Evolutionary conservation across 2,113 vertebrate species (phyloP), one percentile per base, ranked within the genome.

Genomic region (Porphyrio hochstetteri): DNA sequence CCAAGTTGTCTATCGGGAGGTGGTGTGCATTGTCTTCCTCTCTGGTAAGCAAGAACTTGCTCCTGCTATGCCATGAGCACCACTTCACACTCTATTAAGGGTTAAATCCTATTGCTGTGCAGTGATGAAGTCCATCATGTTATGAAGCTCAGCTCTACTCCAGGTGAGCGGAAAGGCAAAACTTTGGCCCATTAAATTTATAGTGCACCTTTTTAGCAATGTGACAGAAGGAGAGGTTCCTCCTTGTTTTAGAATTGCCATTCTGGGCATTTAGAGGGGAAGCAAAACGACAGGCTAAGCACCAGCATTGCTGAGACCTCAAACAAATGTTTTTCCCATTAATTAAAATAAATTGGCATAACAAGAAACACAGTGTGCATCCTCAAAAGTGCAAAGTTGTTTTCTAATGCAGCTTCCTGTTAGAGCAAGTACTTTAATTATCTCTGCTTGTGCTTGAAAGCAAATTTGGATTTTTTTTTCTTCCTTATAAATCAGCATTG

Each of bases 331-430:
- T 96, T 95, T 96, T 79, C 67, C 4, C 9, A 96, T 97, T 96
- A 97, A 96, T 96, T 96, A 92, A 93, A 96, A 92, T 96, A 92
- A 97, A 95, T 94, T 96, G 93, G 68, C 93, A 83, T 91, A 92
- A 78, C 56, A 92, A 95, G 91, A 92, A 93, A 74, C 88, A 72
- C 77, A 89, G 89, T 88, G 74, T 85, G 82, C 2, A 0, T 95
- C 76, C 70, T 95, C 76, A 77, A 90, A 96, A 95, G 74, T 88
- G 94, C 71, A 68, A 91, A 91, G 88, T 82, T 93, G 90, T 94
- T 94, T 96, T 93, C 89, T 85, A 93, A 90, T 70, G 55, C 76
- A 63, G 77, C 71, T 97, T 95, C 90, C 93, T 79, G 72, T 94
- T 95, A 55, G 64, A 90, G 75, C 38, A 64, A 95, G 55, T 74